These are phyloP conservation scores for Plagiodera versicolora DNA, from an alignment of 2,888 invertebrate species.

Conservation along the genomic window DNA sequence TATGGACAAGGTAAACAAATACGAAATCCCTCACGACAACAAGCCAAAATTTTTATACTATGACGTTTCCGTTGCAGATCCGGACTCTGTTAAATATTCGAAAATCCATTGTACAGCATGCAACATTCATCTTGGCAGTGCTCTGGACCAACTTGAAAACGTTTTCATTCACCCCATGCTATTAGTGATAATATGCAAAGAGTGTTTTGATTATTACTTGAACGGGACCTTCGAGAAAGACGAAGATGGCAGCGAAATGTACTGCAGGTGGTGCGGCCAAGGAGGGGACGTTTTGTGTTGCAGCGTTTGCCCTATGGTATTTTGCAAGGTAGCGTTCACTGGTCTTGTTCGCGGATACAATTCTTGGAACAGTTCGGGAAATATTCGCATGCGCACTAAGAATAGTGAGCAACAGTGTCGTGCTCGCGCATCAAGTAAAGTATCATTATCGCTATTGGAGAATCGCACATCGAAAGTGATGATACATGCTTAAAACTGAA, in stretches of 20 bases:
- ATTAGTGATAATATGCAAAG: constrained; percentile 70
- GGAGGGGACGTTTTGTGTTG: constrained; percentile 73
- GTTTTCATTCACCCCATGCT: constrained; percentile 74
- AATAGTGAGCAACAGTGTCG: no score
- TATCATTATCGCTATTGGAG: no score
- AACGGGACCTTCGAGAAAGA: constrained; percentile 81
- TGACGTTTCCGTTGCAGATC: background rate
- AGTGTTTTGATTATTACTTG: constrained; percentile 75
- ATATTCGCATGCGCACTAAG: no score
- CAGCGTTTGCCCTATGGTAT: constrained; percentile 72
- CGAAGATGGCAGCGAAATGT: constrained; percentile 79
- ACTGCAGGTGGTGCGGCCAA: constrained; percentile 83
- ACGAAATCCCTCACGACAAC: no score
- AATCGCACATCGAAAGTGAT: no score
- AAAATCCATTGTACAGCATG: constrained; percentile 77
- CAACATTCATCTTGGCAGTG: constrained; percentile 73
- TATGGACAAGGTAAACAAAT: constrained; percentile 32
- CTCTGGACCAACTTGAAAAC: constrained; percentile 62
- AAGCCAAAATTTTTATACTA: no score
- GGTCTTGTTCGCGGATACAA: no score
- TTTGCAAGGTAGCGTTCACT: constrained; percentile 62
- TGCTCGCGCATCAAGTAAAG: no score
- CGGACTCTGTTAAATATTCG: constrained; percentile 56
- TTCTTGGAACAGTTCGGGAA: no score
- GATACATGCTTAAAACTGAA: no score